phyloP scores from a whole-genome alignment of 2,888 invertebrate genomes.

The Furcula furcula region DNA sequence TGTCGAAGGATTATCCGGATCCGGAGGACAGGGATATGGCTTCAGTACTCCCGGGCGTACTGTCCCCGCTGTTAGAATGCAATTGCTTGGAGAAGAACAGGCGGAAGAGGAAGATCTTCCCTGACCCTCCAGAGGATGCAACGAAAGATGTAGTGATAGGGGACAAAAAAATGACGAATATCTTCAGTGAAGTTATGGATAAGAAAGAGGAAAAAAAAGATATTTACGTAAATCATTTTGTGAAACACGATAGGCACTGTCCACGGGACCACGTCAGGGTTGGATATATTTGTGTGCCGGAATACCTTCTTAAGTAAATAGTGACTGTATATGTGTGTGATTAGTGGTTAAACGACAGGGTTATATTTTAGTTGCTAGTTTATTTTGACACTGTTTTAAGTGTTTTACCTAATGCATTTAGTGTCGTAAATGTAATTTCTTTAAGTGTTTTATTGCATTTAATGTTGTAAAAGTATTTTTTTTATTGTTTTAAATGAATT shows the following conservation, averaged over 20 bases:
- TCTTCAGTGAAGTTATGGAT: too few species aligned
- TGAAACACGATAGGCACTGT: slow-evolving; percentile 5
- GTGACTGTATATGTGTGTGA: too few species aligned
- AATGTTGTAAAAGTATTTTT: too few species aligned
- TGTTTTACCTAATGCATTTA: slow-evolving; percentile 18
- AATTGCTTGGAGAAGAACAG: slow-evolving; percentile 32
- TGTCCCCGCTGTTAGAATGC: slow-evolving; percentile 30
- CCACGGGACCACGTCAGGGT: slow-evolving; percentile 9
- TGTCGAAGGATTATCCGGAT: slow-evolving; percentile 12
- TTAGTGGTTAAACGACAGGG: too few species aligned
- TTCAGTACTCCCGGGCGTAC: slow-evolving; percentile 29
- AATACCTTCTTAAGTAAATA: slow-evolving; percentile 1
- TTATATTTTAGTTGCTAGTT: neutral
- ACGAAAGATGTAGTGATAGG: neutral
- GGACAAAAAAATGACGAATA: too few species aligned
- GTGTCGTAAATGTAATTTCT: slow-evolving; percentile 5
- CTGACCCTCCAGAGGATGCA: slow-evolving; percentile 2
- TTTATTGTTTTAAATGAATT: too few species aligned
- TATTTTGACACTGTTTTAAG: slow-evolving; percentile 23
- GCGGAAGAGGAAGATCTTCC: slow-evolving; percentile 27
- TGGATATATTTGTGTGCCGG: slow-evolving; percentile 9
- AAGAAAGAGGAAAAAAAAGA: too few species aligned
- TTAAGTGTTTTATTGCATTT: too few species aligned
- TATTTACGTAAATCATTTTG: too few species aligned
- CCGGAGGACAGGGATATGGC: slow-evolving; percentile 8